Conservation (phyloP, 2,797 vertebrate species). For the Pangasius larnaudii region DNA sequence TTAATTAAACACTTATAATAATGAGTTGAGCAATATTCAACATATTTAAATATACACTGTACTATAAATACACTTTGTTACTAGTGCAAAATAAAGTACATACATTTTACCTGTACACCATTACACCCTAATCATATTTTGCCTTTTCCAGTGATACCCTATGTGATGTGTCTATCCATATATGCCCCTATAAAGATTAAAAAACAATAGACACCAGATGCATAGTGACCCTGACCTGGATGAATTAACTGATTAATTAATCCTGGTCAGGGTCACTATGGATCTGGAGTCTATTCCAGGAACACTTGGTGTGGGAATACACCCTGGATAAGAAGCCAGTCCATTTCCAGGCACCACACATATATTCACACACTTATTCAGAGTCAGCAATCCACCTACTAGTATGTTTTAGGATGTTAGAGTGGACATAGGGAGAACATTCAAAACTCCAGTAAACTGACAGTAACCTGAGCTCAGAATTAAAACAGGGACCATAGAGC, state of each 20-base stretch:
- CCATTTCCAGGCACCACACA: neutral
- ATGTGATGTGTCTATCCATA: neutral
- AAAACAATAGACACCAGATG: neutral
- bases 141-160: neutral
- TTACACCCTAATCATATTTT: neutral
- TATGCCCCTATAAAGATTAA: neutral
- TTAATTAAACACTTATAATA: neutral
- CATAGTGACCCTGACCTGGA: too few relatives aligned
- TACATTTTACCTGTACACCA: neutral
- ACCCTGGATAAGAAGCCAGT: neutral
- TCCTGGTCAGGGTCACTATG: neutral
- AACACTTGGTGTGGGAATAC: neutral
- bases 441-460: neutral
- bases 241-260: neutral
- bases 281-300: neutral
- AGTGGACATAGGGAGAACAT: neutral
- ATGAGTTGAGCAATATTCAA: neutral
- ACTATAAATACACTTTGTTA: neutral
- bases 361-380: neutral
- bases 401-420: neutral
- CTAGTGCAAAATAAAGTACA: neutral
- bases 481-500: neutral
- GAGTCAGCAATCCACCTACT: neutral
- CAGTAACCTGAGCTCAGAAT: neutral
- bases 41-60: neutral